Evolutionary conservation across 2,888 invertebrate genomes (phyloP), one percentile per base, ranked within the genome.

Genomic region (Tenthredo distinguenda): DNA sequence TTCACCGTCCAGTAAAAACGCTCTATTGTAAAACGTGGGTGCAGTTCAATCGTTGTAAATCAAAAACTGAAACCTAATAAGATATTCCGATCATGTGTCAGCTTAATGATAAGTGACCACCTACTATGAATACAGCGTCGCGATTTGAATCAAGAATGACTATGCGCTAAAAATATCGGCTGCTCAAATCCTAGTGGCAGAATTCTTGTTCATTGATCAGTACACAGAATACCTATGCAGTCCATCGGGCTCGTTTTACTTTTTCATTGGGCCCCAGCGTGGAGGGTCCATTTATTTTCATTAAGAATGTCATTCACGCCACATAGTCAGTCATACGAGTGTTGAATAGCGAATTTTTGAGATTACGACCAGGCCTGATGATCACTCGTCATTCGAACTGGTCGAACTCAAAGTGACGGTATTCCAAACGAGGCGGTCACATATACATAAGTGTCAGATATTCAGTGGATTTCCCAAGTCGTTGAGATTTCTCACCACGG

Each of bases 51-150:
- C 26, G 81, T 40, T 65, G 65, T 65, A 71, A 50, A 71, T 83
- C 47, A 83, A 31, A 68, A 55, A 47, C 65, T 83, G 47, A 68
- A 50, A 31, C 34, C 47, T 83, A 84, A 87, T 88, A 85, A 87
- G 82, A 62, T 62, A 89, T 90, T 90, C 87, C 47, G 68, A 21
- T 6, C 34, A 79, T 85, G 89, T 86, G n/a, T 79, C 68, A 74
- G 85, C 71, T 58, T 84, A 86, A 86, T 86, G 82, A 89, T 86
- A 68, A 65, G 68, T 85, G 72, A 84, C 76, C 86, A 86, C 85
- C 87, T 87, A 87, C 87, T 87, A 87, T 85, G 87, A 88, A 85
- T 87, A 87, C 26, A 12, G 71, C 40, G 50, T 6, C 50, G 68
- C 43, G 71, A 62, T 50, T 37, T 76, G 84, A 85, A 85, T 85